phyloP scores from a whole-genome alignment of 1,140 invertebrate species.

The Drosophila suzukii region DNA sequence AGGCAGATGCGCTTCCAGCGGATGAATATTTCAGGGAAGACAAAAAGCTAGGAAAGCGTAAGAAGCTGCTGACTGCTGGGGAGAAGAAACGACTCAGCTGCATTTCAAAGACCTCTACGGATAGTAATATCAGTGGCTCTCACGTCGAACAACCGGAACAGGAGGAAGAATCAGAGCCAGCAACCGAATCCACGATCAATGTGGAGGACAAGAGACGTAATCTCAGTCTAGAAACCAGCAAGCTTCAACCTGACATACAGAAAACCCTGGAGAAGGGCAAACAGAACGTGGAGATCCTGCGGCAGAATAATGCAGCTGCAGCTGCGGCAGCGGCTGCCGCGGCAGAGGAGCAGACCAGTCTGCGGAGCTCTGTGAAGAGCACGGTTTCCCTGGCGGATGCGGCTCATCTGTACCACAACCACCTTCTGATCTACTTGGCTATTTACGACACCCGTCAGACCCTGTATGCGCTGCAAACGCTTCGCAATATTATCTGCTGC shows the following conservation, averaged over 20 bases:
- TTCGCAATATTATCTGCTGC: conserved; percentile 90
- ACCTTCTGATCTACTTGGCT: conserved; percentile 92
- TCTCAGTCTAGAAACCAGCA: conserved; percentile 72
- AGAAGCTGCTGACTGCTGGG: conserved; percentile 54
- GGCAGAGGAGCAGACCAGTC: conserved; percentile 58
- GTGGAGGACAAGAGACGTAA: conserved; percentile 84
- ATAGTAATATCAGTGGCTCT: conserved; percentile 73
- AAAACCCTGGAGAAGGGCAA: conserved; percentile 81
- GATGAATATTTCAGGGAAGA: conserved; percentile 87
- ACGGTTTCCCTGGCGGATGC: conserved; percentile 54
- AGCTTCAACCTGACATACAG: conserved; percentile 69
- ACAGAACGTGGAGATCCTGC: conserved; percentile 80
- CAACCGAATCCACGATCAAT: conserved; percentile 63
- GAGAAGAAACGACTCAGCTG: conserved; percentile 82
- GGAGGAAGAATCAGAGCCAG: conserved; percentile 39
- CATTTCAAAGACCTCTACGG: conserved; percentile 81
- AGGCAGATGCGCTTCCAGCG: conserved; percentile 86
- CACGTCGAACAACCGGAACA: conserved; percentile 44
- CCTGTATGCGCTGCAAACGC: conserved; percentile 91
- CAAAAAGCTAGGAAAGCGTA: conserved; percentile 65
- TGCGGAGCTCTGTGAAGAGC: conserved; percentile 74
- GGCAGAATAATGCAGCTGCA: conserved; percentile 69
- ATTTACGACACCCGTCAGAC: conserved; percentile 92
- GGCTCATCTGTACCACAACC: conserved; percentile 92
- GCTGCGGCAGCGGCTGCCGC: conserved; percentile 49